Evolutionary conservation across 2,113 vertebrate species (phyloP).

Genomic region (rat (Rattus norvegicus)): GRCr8 NC_086030.1:5724001-5724500

Average conservation of each 20-base stretch:
- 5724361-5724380: too few relatives aligned
- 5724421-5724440: neutral
- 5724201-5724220: neutral
- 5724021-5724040: neutral
- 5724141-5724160: neutral
- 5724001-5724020: constrained; percentile 40
- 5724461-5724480: neutral
- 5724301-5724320: neutral
- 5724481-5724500: neutral
- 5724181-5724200: constrained; percentile 17
- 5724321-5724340: neutral
- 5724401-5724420: neutral
- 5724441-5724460: neutral
- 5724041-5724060: neutral
- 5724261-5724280: neutral
- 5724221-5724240: neutral
- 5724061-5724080: neutral
- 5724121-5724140: neutral
- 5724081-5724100: constrained; percentile 16
- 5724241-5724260: neutral
- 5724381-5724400: neutral
- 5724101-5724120: neutral
- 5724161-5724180: neutral
- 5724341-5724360: neutral
- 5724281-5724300: neutral